Evolutionary conservation across 1,140 invertebrate species (phyloP).

Genomic region (Lepidurus apus): DNA sequence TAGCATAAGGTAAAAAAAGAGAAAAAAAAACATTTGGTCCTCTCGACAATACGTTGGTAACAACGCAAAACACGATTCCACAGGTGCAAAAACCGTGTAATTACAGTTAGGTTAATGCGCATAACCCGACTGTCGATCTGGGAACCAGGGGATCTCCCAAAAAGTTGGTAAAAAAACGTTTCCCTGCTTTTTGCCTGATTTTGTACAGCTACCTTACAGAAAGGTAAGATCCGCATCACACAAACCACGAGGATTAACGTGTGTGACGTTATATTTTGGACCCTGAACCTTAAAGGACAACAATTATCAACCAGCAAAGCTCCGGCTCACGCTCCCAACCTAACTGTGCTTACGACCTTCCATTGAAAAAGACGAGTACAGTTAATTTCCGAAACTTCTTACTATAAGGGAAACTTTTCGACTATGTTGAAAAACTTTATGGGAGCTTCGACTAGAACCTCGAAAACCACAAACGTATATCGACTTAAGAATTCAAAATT

Average conservation of each 20-base stretch:
- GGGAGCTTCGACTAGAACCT: too few relatives aligned
- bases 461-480: too few relatives aligned
- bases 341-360: constrained; percentile 6
- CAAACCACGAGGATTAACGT: neutral
- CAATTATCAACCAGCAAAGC: neutral
- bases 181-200: neutral
- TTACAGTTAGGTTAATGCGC: neutral
- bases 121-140: neutral
- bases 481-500: too few relatives aligned
- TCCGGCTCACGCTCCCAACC: neutral
- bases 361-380: neutral
- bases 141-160: neutral
- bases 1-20: neutral
- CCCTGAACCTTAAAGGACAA: neutral
- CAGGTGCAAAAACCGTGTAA: neutral
- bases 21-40: neutral
- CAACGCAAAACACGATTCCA: neutral
- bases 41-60: neutral
- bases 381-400: neutral
- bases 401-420: neutral
- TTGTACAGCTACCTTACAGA: neutral
- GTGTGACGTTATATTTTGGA: neutral
- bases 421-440: neutral
- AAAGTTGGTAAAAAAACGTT: neutral
- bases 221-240: neutral